Conservation (phyloP, 2,797 vertebrate genomes). For the Dendrocincla fuliginosa region DNA sequence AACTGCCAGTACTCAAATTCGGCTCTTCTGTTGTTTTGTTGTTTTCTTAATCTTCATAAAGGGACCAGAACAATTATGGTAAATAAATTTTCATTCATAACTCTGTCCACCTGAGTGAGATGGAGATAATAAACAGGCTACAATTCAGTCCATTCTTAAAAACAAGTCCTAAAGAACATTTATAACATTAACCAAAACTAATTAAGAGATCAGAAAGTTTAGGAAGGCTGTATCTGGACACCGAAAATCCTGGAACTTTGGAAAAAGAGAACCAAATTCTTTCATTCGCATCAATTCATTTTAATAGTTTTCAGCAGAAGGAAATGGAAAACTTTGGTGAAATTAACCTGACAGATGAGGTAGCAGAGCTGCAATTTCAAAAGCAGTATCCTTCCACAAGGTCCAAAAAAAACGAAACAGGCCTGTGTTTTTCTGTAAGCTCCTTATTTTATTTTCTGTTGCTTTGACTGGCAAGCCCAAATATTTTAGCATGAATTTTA, state of each 20-base stretch:
- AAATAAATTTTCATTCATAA: neutral
- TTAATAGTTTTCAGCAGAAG: slow-evolving; percentile 44
- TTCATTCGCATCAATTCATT: slow-evolving; percentile 4
- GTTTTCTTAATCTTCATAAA: neutral
- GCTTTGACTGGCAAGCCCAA: slow-evolving; percentile 59
- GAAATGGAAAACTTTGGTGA: slow-evolving; percentile 51
- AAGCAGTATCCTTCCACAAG: slow-evolving; percentile 34
- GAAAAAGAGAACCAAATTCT: neutral
- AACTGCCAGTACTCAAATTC: neutral
- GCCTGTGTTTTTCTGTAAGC: slow-evolving; percentile 49
- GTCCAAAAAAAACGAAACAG: slow-evolving; percentile 41
- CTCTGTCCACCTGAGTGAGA: neutral
- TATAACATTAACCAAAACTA: neutral
- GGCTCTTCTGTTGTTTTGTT: neutral
- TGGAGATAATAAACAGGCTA: neutral
- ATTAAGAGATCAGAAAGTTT: neutral
- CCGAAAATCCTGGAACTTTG: neutral
- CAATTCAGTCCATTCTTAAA: neutral
- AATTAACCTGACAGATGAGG: slow-evolving; percentile 61
- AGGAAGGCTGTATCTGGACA: neutral
- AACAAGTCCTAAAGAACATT: neutral
- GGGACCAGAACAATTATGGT: neutral
- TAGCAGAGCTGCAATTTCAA: slow-evolving; percentile 29
- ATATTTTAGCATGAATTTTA: slow-evolving; percentile 65
- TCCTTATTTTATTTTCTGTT: slow-evolving; percentile 60